These are phyloP conservation scores for Phocoena phocoena DNA, from an alignment of 2,113 vertebrate species.

Conservation along the genomic window DNA sequence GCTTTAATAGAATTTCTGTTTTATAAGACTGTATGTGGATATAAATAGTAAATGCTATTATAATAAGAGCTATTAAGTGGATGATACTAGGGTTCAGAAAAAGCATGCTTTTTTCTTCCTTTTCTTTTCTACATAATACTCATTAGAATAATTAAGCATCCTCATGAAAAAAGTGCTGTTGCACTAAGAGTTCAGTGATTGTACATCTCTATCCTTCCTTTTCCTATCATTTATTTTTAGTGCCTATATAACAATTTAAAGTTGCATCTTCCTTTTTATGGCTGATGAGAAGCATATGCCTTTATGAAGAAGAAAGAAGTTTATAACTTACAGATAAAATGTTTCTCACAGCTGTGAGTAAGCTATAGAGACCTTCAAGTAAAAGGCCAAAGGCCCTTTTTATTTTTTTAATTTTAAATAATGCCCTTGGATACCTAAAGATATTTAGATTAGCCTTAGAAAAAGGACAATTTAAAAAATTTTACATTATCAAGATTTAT, in stretches of 20 bases:
- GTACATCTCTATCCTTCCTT: not conserved
- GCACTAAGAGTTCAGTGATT: accelerated
- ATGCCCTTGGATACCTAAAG: constrained; percentile 40
- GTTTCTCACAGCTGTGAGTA: constrained; percentile 39
- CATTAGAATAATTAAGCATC: not conserved
- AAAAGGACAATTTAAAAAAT: not conserved
- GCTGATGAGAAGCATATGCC: constrained; percentile 11
- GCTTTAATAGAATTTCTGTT: not conserved
- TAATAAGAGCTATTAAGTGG: not conserved
- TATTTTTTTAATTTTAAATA: constrained; percentile 19
- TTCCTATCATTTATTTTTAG: not conserved
- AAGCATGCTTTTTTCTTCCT: not conserved
- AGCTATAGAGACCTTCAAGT: constrained; percentile 10
- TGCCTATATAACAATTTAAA: not conserved
- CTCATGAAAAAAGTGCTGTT: not conserved
- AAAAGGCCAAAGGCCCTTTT: constrained; percentile 53
- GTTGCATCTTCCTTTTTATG: not conserved
- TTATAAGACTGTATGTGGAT: not conserved
- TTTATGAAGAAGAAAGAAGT: constrained; percentile 9
- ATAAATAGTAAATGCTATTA: constrained; percentile 22
- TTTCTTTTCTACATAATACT: not conserved
- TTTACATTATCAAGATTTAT: not conserved
- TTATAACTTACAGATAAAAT: constrained; percentile 62
- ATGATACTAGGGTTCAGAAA: not conserved
- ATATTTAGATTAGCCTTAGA: constrained; percentile 73